Evolutionary conservation across 2,113 vertebrate species (phyloP), one percentile per base, ranked within the genome.

Genomic region (Cacatua alba): DNA sequence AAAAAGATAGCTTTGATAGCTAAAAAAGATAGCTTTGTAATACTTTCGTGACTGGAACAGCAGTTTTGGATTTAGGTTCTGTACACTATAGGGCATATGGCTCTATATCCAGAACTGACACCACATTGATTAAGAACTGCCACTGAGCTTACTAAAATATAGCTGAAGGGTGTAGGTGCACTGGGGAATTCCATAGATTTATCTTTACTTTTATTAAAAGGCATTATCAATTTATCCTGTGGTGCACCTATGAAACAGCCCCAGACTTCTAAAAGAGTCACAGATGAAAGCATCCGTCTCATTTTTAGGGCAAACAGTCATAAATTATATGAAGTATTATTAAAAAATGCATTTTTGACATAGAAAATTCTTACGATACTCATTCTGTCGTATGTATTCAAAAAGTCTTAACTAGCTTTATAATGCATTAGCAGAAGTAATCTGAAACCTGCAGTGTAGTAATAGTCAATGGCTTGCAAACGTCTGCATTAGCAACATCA

Each of bases 401-500:
- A 52, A 92, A 89, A 86, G 41, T 39, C 48, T 76, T 65, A 70
- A 82, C 44, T 90, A 44, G 28, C 84, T 92, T 55, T 60, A 19
- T 60, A 69, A 49, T 37, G 48, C 60, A 33, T 94, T 92, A 85
- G 18, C 29, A 96, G 55, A 91, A 94, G 62, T 74, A 67, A 79
- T 43, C 44, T 86, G 77, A 95, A 88, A 78, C 92, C 90, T 96
- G 92, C 92, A 86, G 84, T 57, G 51, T 63, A 75, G 60, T 51
- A 95, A 95, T 90, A 76, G 76, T 72, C 91, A 95, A 90, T 59
- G 70, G 52, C 70, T 94, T 41, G 25, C 74, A 88, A 93, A 83
- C 55, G 70, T 92, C 92, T 96, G 92, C 92, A 92, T 96, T 96
- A 94, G 79, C 69, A 92, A 16, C 44, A 87, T 90, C n/a, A 5